phyloP scores from a whole-genome alignment of 2,797 vertebrate genomes.

The Coendou prehensilis region DNA sequence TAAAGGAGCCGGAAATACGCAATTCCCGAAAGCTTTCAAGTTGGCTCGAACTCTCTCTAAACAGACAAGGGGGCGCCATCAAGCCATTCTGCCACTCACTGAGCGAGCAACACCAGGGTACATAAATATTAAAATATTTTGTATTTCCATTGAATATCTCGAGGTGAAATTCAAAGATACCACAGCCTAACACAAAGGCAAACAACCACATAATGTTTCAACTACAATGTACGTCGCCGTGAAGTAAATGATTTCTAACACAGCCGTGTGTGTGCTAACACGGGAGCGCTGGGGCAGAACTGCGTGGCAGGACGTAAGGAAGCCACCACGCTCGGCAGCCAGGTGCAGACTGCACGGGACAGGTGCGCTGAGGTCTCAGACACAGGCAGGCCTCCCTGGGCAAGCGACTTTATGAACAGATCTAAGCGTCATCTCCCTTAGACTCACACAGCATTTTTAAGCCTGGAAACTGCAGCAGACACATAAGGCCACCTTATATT shows the following conservation, averaged over 20 bases:
- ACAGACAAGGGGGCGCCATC: slow-evolving; percentile 28
- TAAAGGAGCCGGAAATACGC: not conserved
- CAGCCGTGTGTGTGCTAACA: not conserved
- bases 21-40: slow-evolving; percentile 4
- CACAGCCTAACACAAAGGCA: slow-evolving; percentile 49
- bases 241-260: not conserved
- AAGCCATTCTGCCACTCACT: slow-evolving; percentile 16
- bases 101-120: not conserved
- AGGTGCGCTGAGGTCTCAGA: not conserved
- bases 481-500: not conserved
- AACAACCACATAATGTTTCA: not conserved
- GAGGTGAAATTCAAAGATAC: slow-evolving; percentile 52
- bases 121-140: slow-evolving; percentile 12
- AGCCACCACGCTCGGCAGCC: not conserved
- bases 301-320: not conserved
- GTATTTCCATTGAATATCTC: not conserved
- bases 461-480: not conserved
- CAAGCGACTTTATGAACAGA: not conserved
- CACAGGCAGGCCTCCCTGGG: not conserved
- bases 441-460: slow-evolving; percentile 19
- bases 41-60: slow-evolving; percentile 2
- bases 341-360: not conserved
- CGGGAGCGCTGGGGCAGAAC: not conserved
- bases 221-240: not conserved
- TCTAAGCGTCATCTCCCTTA: not conserved